Evolutionary conservation across 2,113 vertebrate genomes (phyloP).

Genomic region (Connochaetes taurinus): DNA sequence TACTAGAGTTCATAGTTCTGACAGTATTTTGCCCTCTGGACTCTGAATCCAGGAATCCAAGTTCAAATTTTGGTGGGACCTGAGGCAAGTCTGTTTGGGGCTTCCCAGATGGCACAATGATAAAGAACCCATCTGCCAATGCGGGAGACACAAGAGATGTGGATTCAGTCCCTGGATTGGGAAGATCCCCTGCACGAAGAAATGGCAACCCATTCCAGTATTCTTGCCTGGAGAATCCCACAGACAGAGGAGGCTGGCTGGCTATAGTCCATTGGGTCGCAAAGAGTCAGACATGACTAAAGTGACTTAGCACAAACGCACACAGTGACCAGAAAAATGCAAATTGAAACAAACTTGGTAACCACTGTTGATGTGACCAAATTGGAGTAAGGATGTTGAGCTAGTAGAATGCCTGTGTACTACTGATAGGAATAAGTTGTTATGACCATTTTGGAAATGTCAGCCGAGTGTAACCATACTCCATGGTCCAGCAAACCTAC

Average conservation of each 20-base stretch:
- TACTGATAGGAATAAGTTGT: background rate
- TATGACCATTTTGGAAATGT: background rate
- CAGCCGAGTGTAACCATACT: background rate
- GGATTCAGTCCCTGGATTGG: background rate
- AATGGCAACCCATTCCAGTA: background rate
- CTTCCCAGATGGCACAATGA: background rate
- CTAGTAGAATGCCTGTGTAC: background rate
- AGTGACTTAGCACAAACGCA: background rate
- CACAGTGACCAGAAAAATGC: background rate
- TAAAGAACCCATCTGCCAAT: background rate
- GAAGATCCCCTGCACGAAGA: background rate
- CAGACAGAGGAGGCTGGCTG: background rate
- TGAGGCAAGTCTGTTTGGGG: background rate
- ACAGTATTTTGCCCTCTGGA: background rate
- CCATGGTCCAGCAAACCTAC: background rate
- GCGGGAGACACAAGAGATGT: background rate
- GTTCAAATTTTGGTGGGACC: background rate
- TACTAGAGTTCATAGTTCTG: background rate
- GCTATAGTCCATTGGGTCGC: background rate
- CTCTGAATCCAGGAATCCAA: background rate
- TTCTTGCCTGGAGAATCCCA: background rate
- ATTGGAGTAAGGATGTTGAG: background rate
- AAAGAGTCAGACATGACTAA: background rate
- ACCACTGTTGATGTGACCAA: background rate
- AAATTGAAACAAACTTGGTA: background rate